Conservation (phyloP, 2,888 invertebrate genomes). For the Luperina nickerlii region DNA sequence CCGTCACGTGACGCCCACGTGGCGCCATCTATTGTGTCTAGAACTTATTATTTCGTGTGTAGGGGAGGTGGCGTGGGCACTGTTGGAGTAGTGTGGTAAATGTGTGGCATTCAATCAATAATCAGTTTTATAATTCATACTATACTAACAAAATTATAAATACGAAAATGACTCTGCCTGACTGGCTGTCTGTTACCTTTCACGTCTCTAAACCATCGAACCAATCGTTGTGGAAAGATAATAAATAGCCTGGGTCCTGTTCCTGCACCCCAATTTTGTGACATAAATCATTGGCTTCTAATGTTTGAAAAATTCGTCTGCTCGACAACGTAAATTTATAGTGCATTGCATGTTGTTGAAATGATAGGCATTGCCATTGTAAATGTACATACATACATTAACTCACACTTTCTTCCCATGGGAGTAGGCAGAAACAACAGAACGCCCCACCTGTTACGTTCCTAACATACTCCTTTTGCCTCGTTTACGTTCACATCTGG, state of each 20-base stretch:
- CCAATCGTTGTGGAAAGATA: background rate
- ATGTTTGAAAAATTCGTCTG: background rate
- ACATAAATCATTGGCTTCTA: background rate
- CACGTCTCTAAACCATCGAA: background rate
- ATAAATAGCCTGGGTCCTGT: background rate
- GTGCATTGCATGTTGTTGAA: background rate
- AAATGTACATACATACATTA: too few relatives aligned
- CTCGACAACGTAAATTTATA: background rate
- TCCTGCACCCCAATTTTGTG: background rate
- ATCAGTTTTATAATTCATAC: background rate
- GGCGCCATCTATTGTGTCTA: conserved; percentile 81
- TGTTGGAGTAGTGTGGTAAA: conserved; percentile 18
- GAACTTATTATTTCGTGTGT: conserved; percentile 75
- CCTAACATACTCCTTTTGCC: too few relatives aligned
- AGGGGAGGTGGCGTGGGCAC: conserved; percentile 36
- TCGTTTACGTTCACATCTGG: too few relatives aligned
- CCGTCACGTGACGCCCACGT: conserved; percentile 76
- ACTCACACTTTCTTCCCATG: too few relatives aligned
- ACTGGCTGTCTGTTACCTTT: background rate
- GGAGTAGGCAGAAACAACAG: too few relatives aligned
- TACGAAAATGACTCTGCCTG: background rate
- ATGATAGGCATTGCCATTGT: background rate
- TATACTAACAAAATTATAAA: background rate
- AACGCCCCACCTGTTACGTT: too few relatives aligned
- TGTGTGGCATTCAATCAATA: conserved; percentile 2